A percentile compares a stretch with the other conserved stretches of the same genome.
Conservation (phyloP, 1,140 invertebrate species). For the Heterodera schachtii region DNA sequence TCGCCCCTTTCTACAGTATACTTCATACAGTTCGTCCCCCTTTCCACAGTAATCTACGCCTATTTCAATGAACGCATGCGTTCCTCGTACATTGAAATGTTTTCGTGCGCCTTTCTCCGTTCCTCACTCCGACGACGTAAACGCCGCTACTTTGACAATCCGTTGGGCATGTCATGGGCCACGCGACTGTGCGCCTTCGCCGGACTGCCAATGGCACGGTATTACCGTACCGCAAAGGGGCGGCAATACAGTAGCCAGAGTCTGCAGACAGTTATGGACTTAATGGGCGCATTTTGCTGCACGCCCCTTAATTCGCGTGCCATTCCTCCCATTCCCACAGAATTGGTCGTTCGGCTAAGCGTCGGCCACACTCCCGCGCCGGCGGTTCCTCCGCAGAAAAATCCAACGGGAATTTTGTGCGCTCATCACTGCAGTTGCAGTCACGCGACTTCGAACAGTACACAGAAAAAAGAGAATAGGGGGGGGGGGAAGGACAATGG, state of each 20-base stretch:
- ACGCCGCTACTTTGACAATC: constrained; percentile 29
- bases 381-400: constrained; percentile 8
- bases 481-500: too few species aligned
- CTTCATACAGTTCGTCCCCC: background rate
- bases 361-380: constrained; percentile 23
- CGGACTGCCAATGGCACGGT: constrained; percentile 39
- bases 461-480: background rate
- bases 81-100: constrained; percentile 51
- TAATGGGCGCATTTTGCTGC: too few species aligned
- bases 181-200: constrained; percentile 22
- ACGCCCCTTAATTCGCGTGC: too few species aligned
- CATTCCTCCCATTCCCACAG: background rate
- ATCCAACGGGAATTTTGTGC: constrained; percentile 56
- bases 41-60: constrained; percentile 50
- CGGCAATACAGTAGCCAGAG: too few species aligned
- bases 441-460: constrained; percentile 60
- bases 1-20: too few species aligned
- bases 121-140: constrained; percentile 40
- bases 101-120: constrained; percentile 51
- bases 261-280: too few species aligned
- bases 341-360: background rate
- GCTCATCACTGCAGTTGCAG: constrained; percentile 58
- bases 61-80: constrained; percentile 63
- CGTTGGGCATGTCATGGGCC: constrained; percentile 11
- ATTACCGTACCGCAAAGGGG: background rate